phyloP scores from a whole-genome alignment of 2,113 vertebrate species.

The Calyptommatus sinebrachiatus region DNA sequence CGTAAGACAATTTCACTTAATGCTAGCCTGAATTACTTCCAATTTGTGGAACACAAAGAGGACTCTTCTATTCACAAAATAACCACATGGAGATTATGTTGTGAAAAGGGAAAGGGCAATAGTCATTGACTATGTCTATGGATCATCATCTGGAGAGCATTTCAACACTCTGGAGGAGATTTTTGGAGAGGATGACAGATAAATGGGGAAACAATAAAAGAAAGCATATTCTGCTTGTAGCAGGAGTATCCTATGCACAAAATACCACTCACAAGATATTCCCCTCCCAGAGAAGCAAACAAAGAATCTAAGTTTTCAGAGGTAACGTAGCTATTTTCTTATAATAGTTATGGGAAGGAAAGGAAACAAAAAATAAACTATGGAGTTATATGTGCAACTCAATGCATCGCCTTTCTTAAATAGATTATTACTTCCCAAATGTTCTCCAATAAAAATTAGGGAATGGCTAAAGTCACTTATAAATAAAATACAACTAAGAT shows the following conservation, averaged over 20 bases:
- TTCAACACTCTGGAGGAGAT: background rate
- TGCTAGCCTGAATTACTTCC: background rate
- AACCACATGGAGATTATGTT: background rate
- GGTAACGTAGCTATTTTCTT: background rate
- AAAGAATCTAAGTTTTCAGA: background rate
- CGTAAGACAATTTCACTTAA: background rate
- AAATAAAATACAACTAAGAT: too few species aligned
- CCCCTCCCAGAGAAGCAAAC: background rate
- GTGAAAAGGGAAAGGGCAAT: background rate
- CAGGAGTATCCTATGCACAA: background rate
- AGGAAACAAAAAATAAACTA: too few species aligned
- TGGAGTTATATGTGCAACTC: background rate
- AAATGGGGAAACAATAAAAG: background rate
- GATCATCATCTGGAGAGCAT: background rate
- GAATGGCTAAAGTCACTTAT: too few species aligned
- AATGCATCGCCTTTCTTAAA: background rate
- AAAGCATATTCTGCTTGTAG: background rate
- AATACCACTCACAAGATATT: background rate
- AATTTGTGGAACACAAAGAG: background rate
- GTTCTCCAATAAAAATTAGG: too few species aligned
- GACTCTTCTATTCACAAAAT: background rate
- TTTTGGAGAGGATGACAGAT: background rate
- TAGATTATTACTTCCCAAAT: background rate
- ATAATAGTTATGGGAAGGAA: too few species aligned
- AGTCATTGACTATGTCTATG: background rate